Conservation (phyloP, 2,888 invertebrate genomes). For the Cryptus armator region DNA sequence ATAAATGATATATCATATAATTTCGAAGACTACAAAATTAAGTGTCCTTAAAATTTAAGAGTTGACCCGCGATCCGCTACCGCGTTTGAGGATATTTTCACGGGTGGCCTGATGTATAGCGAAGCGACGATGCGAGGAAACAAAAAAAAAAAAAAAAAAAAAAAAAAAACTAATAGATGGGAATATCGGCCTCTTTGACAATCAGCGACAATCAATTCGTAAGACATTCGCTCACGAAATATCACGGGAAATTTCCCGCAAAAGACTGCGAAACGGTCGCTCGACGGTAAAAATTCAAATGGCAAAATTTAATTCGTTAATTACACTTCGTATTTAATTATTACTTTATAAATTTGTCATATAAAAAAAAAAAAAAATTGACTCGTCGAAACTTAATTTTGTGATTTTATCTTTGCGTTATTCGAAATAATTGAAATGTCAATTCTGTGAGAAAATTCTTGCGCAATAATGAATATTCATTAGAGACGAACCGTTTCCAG, state of each 20-base stretch:
- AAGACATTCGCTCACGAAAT: slow-evolving; percentile 26
- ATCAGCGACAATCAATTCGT: slow-evolving; percentile 72
- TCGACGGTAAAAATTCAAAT: neutral
- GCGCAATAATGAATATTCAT: neutral
- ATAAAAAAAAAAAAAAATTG: slow-evolving; percentile 23
- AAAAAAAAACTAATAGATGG: slow-evolving; percentile 2
- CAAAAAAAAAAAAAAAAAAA: neutral
- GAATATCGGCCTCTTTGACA: slow-evolving; percentile 65
- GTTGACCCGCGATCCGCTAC: slow-evolving; percentile 38
- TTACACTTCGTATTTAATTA: neutral
- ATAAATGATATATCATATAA: slow-evolving; percentile 70
- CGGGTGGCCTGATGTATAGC: slow-evolving; percentile 32
- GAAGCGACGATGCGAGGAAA: neutral
- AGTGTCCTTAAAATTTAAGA: slow-evolving; percentile 84
- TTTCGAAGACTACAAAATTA: slow-evolving; percentile 81
- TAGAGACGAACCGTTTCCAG: slow-evolving; percentile 29
- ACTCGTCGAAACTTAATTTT: neutral
- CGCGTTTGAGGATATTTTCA: slow-evolving; percentile 54
- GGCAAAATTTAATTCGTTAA: neutral
- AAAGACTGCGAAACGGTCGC: slow-evolving; percentile 38
- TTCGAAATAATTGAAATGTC: neutral
- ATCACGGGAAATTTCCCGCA: neutral
- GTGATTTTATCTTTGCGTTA: neutral
- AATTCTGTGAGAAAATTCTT: slow-evolving; percentile 4
- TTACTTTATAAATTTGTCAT: neutral